Percentiles rank a stretch among this genome's conserved stretches.
Conservation (phyloP, 2,113 vertebrate genomes). For the Megalops atlanticus region DNA sequence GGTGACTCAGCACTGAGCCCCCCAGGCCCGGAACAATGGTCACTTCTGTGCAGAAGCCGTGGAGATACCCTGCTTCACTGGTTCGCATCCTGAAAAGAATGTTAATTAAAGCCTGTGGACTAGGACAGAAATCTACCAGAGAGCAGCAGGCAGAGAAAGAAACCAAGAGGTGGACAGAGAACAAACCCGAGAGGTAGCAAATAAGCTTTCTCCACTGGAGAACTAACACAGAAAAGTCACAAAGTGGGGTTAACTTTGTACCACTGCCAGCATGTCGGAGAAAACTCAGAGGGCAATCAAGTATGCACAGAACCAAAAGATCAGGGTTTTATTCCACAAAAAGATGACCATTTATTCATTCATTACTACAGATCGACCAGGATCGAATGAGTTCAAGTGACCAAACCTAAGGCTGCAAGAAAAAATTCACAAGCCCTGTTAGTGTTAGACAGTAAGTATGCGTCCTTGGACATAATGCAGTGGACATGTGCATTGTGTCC, state of each 20-base stretch:
- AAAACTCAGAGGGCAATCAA: too few relatives aligned
- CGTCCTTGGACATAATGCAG: too few relatives aligned
- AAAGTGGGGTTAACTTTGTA: background rate
- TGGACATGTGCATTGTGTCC: too few relatives aligned
- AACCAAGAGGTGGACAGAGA: background rate
- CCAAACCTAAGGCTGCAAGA: background rate
- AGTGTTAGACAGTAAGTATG: background rate
- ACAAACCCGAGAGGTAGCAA: slow-evolving; percentile 3
- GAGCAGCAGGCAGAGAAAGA: slow-evolving; percentile 1
- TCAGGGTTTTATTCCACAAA: background rate
- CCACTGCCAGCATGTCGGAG: too few relatives aligned
- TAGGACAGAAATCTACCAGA: slow-evolving; percentile 32
- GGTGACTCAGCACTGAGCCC: slow-evolving; percentile 18
- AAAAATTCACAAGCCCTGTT: background rate
- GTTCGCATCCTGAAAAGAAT: slow-evolving; percentile 59
- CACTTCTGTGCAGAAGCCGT: background rate
- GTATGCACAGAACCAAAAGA: too few relatives aligned
- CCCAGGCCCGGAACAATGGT: slow-evolving; percentile 17
- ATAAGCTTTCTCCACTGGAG: background rate
- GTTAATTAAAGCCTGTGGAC: slow-evolving; percentile 66
- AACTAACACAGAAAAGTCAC: background rate
- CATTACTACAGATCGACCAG: background rate
- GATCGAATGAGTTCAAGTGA: background rate
- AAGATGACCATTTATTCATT: background rate
- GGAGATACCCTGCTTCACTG: slow-evolving; percentile 41